Percentiles rank a stretch among this genome's conserved stretches.
These are phyloP conservation scores for Patella depressa DNA, from an alignment of 2,888 invertebrate species.

Conservation along the genomic window DNA sequence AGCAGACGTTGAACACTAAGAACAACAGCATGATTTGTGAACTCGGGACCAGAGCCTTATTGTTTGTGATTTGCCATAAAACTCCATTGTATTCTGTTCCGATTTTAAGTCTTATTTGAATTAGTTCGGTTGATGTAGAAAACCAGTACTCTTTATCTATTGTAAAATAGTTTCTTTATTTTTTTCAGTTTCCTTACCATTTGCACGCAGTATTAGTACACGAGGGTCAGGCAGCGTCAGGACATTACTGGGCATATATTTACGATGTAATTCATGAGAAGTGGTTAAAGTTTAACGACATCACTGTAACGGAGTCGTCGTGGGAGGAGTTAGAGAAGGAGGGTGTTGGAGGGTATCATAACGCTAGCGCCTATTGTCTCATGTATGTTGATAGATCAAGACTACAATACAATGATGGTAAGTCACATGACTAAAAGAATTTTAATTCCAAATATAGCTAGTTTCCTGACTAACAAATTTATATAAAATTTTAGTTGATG, in stretches of 20 bases:
- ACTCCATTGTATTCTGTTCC: neutral
- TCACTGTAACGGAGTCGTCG: constrained; percentile 70
- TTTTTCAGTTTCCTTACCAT: constrained; percentile 68
- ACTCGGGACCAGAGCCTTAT: no score
- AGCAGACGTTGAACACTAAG: no score
- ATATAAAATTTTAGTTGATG: no score
- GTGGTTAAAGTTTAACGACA: constrained; percentile 73
- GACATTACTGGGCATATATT: constrained; percentile 74
- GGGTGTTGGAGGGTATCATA: constrained; percentile 72
- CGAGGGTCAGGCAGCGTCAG: constrained; percentile 73
- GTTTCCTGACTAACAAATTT: no score
- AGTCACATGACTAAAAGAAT: neutral
- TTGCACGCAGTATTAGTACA: constrained; percentile 73
- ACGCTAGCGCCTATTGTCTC: constrained; percentile 73
- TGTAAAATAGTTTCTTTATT: constrained; percentile 7
- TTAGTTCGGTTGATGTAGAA: no score
- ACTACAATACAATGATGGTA: constrained; percentile 31
- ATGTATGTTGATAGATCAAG: constrained; percentile 71
- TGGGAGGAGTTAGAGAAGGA: constrained; percentile 72
- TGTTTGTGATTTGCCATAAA: no score
- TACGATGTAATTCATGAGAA: constrained; percentile 61
- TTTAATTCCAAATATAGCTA: no score
- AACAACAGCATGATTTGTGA: no score
- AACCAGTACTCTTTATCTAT: neutral
- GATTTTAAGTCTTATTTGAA: neutral